A percentile compares a stretch with the other conserved stretches of the same genome.
Conservation (phyloP, 2,888 invertebrate species). For the Aphidius colemani region DNA sequence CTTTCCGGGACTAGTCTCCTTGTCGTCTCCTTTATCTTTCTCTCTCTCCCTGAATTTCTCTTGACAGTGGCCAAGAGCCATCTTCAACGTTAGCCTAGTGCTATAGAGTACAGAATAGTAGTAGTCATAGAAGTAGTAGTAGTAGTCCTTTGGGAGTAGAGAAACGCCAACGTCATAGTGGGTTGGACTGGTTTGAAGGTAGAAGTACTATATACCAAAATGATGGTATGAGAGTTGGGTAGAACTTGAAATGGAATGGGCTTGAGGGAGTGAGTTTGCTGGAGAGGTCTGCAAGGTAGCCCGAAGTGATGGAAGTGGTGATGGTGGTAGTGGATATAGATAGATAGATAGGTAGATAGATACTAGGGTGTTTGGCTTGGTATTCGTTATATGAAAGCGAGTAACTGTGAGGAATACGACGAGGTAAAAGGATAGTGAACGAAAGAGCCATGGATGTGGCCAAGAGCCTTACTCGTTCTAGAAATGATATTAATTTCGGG, state of each 20-base stretch:
- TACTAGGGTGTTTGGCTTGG: too few species aligned
- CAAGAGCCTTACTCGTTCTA: conserved; percentile 29
- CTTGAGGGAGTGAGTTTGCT: conserved; percentile 20
- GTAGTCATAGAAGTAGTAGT: not conserved
- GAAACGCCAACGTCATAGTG: conserved; percentile 2
- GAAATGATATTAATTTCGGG: conserved; percentile 37
- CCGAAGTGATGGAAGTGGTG: conserved; percentile 19
- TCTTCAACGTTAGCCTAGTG: conserved; percentile 27
- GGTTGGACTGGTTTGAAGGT: too few species aligned
- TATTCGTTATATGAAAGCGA: too few species aligned
- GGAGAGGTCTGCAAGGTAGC: not conserved
- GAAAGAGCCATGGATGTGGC: conserved; percentile 21
- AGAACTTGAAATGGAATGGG: conserved; percentile 36
- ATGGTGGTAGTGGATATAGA: conserved; percentile 15
- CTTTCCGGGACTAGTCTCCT: conserved; percentile 25
- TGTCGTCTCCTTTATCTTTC: conserved; percentile 16
- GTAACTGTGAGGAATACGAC: not conserved
- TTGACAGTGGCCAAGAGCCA: conserved; percentile 33
- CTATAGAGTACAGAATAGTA: too few species aligned
- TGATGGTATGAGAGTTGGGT: too few species aligned
- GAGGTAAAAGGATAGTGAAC: conserved; percentile 24
- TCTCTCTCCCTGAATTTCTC: conserved; percentile 24
- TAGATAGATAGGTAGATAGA: conserved; percentile 2
- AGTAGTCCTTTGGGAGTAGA: conserved; percentile 33
- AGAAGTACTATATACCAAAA: too few species aligned